Percentiles rank a stretch among this genome's conserved stretches.
Evolutionary conservation across 2,797 vertebrate genomes (phyloP).

Genomic region (Chanos chanos): DNA sequence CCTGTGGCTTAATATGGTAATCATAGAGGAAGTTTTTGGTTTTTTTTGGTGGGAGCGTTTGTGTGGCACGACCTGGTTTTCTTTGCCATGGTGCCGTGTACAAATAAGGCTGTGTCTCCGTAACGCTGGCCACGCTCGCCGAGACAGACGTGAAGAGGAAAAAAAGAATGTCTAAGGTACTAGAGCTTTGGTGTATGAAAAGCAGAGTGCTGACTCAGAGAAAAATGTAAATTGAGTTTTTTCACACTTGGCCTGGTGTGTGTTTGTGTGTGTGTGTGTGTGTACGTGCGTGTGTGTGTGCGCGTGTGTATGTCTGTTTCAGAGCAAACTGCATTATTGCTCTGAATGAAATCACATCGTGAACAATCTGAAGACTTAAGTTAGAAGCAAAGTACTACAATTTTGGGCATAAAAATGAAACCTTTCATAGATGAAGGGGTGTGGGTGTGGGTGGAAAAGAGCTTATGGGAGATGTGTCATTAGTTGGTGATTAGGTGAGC

Average conservation of each 20-base stretch:
- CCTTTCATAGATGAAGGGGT: not conserved
- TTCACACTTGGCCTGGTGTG: too few species aligned
- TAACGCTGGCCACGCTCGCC: not conserved
- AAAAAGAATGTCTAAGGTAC: not conserved
- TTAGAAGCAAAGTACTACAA: not conserved
- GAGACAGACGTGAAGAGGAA: not conserved
- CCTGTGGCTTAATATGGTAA: too few species aligned
- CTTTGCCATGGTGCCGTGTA: not conserved
- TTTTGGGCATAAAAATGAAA: not conserved
- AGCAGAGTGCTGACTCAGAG: not conserved
- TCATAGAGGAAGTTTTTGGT: too few species aligned
- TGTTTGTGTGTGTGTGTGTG: too few species aligned
- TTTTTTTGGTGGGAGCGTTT: too few species aligned
- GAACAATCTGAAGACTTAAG: too few species aligned
- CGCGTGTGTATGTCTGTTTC: too few species aligned
- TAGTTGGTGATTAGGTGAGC: not conserved
- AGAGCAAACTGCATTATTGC: too few species aligned
- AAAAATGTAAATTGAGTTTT: not conserved
- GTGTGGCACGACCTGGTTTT: too few species aligned
- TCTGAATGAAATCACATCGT: too few species aligned
- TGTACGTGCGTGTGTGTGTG: too few species aligned
- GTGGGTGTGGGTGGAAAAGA: not conserved
- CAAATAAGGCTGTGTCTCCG: conserved; percentile 9
- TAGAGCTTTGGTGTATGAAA: conserved; percentile 6
- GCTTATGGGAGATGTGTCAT: not conserved